Conservation (phyloP, 2,797 vertebrate genomes). For the Fundulus diaphanus region DNA sequence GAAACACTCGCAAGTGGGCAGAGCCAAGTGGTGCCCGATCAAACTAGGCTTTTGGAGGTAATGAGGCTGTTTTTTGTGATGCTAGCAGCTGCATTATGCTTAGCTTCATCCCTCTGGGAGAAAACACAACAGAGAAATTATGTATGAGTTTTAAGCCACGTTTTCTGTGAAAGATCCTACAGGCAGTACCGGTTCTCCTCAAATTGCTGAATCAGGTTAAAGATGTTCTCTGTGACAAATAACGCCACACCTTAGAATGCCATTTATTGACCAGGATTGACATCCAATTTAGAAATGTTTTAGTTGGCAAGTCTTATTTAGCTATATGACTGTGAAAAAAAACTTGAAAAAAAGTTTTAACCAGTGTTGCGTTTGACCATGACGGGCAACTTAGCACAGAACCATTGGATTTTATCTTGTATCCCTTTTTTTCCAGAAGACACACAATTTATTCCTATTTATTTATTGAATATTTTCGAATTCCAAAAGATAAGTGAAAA, state of each 20-base stretch:
- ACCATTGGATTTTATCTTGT: background rate
- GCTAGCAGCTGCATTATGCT: too few relatives aligned
- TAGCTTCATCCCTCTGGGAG: slow-evolving; percentile 39
- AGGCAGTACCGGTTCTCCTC: slow-evolving; percentile 15
- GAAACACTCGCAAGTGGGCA: too few relatives aligned
- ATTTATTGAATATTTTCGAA: background rate
- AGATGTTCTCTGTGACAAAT: slow-evolving; percentile 41
- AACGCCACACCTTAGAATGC: slow-evolving; percentile 20
- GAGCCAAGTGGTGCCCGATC: too few relatives aligned
- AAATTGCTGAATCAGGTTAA: slow-evolving; percentile 44
- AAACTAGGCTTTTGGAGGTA: slow-evolving; percentile 12
- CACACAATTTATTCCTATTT: background rate
- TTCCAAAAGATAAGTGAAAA: background rate
- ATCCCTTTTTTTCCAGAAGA: background rate
- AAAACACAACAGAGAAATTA: slow-evolving; percentile 6
- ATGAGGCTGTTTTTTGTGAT: background rate
- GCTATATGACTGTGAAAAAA: slow-evolving; percentile 4
- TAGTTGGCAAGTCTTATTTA: background rate
- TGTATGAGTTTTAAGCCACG: slow-evolving; percentile 39
- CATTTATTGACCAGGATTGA: slow-evolving; percentile 52
- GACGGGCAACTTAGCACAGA: background rate
- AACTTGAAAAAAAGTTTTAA: background rate
- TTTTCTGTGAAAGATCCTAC: slow-evolving; percentile 16
- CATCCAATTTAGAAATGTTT: slow-evolving; percentile 7
- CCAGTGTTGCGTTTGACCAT: background rate